These are phyloP conservation scores for Pipistrellus nathusii DNA, from an alignment of 2,797 vertebrate genomes.

Conservation along the genomic window DNA sequence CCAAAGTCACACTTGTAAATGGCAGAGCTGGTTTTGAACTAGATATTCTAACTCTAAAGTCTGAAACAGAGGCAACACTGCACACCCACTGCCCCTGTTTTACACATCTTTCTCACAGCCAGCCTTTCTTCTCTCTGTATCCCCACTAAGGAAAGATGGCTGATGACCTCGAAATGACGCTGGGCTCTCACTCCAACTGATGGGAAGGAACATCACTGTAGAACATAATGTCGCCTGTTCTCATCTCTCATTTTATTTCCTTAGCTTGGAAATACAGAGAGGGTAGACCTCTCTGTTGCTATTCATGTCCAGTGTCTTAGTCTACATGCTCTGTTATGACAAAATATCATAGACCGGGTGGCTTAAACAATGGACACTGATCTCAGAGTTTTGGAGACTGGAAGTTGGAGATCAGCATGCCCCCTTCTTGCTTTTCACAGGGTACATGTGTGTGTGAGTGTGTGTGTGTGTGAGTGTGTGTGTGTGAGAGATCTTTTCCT, in stretches of 20 bases:
- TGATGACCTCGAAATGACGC: not conserved
- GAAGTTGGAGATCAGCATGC: not conserved
- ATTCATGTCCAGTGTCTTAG: not conserved
- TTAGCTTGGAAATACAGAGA: not conserved
- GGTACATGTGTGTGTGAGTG: not conserved
- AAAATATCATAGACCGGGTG: not conserved
- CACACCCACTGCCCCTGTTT: accelerated
- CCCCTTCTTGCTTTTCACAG: not conserved
- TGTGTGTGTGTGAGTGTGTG: not conserved
- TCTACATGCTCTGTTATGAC: not conserved
- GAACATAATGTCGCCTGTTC: not conserved
- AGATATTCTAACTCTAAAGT: not conserved
- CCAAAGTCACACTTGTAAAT: not conserved
- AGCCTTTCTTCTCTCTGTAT: not conserved
- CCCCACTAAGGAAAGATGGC: not conserved
- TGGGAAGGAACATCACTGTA: not conserved
- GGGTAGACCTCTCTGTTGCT: not conserved
- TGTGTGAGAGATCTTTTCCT: not conserved
- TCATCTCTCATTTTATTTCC: not conserved
- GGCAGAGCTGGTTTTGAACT: not conserved
- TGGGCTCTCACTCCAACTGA: not conserved
- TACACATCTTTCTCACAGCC: not conserved
- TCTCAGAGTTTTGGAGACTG: not conserved
- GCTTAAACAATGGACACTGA: not conserved
- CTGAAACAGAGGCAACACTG: not conserved